These are phyloP conservation scores for Drosophila mojavensis DNA, from an alignment of 1,140 invertebrate species.

Conservation along the genomic window DNA sequence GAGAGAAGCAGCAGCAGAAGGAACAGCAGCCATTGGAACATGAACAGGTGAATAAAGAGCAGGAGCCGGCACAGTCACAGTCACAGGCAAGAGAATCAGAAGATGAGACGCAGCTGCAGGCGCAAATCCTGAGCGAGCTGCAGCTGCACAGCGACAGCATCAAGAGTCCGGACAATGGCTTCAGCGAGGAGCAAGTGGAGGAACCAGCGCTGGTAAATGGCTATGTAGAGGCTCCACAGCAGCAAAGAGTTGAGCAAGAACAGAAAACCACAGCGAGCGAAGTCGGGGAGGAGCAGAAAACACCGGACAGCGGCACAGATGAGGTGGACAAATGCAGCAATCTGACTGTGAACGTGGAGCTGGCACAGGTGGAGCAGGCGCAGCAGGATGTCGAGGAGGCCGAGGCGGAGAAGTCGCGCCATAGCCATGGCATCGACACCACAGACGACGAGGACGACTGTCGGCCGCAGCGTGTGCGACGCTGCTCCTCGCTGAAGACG, in stretches of 20 bases:
- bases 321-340: constrained; percentile 35
- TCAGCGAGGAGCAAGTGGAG: constrained; percentile 5
- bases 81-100: constrained; percentile 11
- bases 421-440: constrained; percentile 68
- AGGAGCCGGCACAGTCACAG: neutral
- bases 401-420: constrained; percentile 29
- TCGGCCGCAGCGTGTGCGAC: constrained; percentile 87
- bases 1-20: neutral
- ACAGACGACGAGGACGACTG: constrained; percentile 84
- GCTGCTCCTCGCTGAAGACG: constrained; percentile 94
- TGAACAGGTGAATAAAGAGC: neutral
- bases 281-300: neutral
- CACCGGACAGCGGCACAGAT: constrained; percentile 13
- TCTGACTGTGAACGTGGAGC: constrained; percentile 52
- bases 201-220: constrained; percentile 44
- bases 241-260: constrained; percentile 17
- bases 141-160: constrained; percentile 63
- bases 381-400: constrained; percentile 44
- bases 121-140: constrained; percentile 70
- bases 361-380: constrained; percentile 61
- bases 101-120: constrained; percentile 60
- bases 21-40: neutral
- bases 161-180: constrained; percentile 10
- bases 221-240: constrained; percentile 30
- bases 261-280: neutral